Conservation (phyloP, 2,888 invertebrate species). For the Polyommatus iphigenia region DNA sequence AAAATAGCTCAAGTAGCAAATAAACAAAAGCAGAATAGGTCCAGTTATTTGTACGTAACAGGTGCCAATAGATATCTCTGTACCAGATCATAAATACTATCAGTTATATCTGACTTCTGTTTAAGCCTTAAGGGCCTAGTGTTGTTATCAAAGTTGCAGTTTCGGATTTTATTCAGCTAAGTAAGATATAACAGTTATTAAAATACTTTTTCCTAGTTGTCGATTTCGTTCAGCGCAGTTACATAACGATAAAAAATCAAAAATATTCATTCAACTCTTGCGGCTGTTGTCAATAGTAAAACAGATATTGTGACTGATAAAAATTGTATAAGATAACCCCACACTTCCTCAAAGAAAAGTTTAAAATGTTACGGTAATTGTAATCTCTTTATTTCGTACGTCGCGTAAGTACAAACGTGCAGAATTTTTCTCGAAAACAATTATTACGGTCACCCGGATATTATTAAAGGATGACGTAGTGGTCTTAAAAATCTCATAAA, state of each 20-base stretch:
- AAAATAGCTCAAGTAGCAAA: neutral
- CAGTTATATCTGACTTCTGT: constrained; percentile 3
- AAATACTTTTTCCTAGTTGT: no score
- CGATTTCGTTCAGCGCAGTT: no score
- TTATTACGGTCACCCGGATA: neutral
- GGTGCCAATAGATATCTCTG: neutral
- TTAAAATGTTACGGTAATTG: neutral
- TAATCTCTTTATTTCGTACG: neutral
- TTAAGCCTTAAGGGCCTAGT: neutral
- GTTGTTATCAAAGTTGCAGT: neutral
- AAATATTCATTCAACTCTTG: no score
- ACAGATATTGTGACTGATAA: no score
- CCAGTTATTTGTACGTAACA: neutral
- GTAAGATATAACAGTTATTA: no score
- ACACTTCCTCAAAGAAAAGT: no score
- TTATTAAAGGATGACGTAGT: constrained; percentile 16
- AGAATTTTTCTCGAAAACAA: neutral
- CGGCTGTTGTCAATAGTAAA: no score
- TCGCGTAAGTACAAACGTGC: neutral
- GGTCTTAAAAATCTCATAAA: constrained; percentile 16
- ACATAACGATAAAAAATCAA: no score
- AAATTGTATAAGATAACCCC: no score
- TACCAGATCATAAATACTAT: neutral
- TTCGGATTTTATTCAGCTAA: neutral
- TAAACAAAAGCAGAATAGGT: neutral